Base-by-base conservation (phyloP, 2,888 invertebrate genomes). In the Dromius quadrimaculatus region DNA sequence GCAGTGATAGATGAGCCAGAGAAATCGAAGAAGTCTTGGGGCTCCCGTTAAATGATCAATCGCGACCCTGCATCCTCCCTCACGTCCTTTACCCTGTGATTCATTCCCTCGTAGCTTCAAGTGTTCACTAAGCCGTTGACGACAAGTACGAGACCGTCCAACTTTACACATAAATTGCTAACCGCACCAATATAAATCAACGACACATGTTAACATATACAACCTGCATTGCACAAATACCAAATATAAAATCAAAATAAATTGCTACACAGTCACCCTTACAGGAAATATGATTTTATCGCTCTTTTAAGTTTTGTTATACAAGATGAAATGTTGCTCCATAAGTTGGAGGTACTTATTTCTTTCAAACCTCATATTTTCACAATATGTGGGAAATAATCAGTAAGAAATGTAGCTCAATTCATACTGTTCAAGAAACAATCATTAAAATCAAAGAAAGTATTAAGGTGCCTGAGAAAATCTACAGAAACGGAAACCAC, bases 191-290 rank as follows among this genome's bases (percentile, higher is more conserved):
- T 70, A 70, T 70, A 70, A 70, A 70, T 70, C 70, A 70, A 62
- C 70, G 70, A 70, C 70, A 70, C 62, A 50, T 70, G 70, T 70
- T 70, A 70, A 70, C 70, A 70, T 70, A 70, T 70, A 70, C 70
- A 70, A 70, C 62, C 22, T 34, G 62, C 70, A 38, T 61, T 59
- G 59, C 59, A 70, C 68, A 68, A 57, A 54, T 59, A 68, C 59
- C 19, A 68, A 23, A 22, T 54, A 57, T 41, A 68, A 68, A 68
- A 68, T 68, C 41, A 59, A 68, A 68, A 68, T 68, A 68, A 68
- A 68, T 68, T 68, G 59, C 32, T 50, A 15, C 23, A 36, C 47
- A 65, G 20, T 50, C 47, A 50, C 20, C 34, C 47, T 32, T 19
- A 15, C 28, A 11, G 32, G 28, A 17, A 4, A 8, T 4, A 59